Conservation (phyloP, 1,140 invertebrate species). For the Caligus rogercresseyi region DNA sequence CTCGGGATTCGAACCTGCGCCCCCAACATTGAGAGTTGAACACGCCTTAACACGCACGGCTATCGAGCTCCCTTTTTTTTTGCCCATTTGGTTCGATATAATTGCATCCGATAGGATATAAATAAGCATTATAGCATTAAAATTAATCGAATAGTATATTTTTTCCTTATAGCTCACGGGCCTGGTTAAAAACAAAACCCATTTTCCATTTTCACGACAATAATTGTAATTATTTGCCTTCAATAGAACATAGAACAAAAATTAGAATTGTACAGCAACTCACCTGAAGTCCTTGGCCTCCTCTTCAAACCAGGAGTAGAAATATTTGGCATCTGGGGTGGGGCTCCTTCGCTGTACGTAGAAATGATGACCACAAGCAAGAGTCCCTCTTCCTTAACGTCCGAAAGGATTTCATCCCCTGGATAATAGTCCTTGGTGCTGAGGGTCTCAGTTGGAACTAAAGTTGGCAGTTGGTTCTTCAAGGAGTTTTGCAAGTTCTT, state of each 20-base stretch:
- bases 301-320: conserved; percentile 39
- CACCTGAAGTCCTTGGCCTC: conserved; percentile 35
- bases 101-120: too few species aligned
- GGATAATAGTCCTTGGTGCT: not conserved
- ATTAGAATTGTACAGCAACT: not conserved
- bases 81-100: too few species aligned
- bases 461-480: not conserved
- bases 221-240: not conserved
- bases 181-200: too few species aligned
- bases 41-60: too few species aligned
- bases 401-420: not conserved
- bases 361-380: conserved; percentile 36
- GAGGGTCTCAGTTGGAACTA: not conserved
- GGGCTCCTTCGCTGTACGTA: conserved; percentile 38
- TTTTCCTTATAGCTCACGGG: too few species aligned
- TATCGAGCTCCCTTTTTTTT: too few species aligned
- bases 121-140: too few species aligned
- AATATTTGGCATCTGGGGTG: conserved; percentile 36
- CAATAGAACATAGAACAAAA: not conserved
- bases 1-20: too few species aligned
- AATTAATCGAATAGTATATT: too few species aligned
- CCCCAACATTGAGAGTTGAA: too few species aligned
- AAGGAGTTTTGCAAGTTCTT: not conserved
- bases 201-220: too few species aligned
- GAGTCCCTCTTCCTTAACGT: not conserved